Base-by-base conservation (phyloP, 2,797 vertebrate genomes). In the Pterois miles region DNA sequence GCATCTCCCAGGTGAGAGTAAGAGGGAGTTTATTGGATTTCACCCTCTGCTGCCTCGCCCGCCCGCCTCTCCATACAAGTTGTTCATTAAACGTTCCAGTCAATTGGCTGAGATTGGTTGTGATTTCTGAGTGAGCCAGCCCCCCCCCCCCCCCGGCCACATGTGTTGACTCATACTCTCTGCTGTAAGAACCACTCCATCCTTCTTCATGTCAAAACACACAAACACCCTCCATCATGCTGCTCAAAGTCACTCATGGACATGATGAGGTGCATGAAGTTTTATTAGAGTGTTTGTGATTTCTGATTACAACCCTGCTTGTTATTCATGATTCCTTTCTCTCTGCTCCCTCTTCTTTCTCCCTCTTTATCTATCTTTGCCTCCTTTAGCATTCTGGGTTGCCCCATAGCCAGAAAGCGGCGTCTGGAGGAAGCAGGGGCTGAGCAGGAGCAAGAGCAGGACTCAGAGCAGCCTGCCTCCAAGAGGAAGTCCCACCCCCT, bases 341-440 rank as follows among this genome's bases (percentile, higher is more conserved):
- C 13, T n/a, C 56, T 14, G 22, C n/a, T 12, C n/a, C 11, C 14
- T 18, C 25, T 62, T 38, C 33, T 38, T 14, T 62, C 9, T 27
- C 16, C 23, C 48, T 16, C 20, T 58, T 22, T 52, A 29, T 64
- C 40, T 29, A 22, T 63, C 36, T 72, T 48, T 40, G 13, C 69
- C 20, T 33, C 43, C 63, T 18, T 57, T 80, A 99, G 98, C 89
- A 92, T 97, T 83, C 95, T 98, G 86, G 98, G 96, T 79, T 99
- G 98, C 91, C 98, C 98, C 14, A 89, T 98, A 58, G 98, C 97
- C 67, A 96, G 98, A 91, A 99, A 98, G 90, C 96, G 98, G 74
- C 97, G 97, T 76, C 94, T 97, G 59, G 96, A 97, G 83, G 97
- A 97, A 16, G 85, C 93, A 0, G 96, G 96, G 83, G 78, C 85